These are phyloP conservation scores for Ephialtes manifestator DNA, from an alignment of 2,888 invertebrate species.

Conservation along the genomic window DNA sequence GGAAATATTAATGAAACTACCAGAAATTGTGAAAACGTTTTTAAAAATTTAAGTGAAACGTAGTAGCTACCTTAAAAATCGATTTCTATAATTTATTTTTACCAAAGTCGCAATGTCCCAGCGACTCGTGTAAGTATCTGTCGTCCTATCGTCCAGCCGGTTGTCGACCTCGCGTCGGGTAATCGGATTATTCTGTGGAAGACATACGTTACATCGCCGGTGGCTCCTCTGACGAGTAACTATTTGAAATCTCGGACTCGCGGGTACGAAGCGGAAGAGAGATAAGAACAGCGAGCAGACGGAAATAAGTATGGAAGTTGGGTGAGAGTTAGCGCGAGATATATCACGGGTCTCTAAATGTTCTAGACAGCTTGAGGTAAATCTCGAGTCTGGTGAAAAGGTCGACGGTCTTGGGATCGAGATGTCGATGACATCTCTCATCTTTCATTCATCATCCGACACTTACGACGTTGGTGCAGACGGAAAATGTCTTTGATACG, in stretches of 20 bases:
- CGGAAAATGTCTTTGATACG: not conserved
- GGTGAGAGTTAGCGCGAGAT: not conserved
- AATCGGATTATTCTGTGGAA: not conserved
- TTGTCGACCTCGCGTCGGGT: not conserved
- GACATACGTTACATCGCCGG: not conserved
- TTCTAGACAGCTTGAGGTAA: slow-evolving; percentile 56
- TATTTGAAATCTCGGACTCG: slow-evolving; percentile 5
- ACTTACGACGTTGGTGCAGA: not conserved
- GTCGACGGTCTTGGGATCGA: slow-evolving; percentile 46
- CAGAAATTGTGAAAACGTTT: too few species aligned
- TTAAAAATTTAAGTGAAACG: too few species aligned
- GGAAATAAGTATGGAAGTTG: slow-evolving; percentile 7
- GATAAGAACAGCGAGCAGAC: slow-evolving; percentile 11
- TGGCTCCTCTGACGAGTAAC: not conserved
- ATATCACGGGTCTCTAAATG: slow-evolving; percentile 39
- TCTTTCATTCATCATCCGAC: slow-evolving; percentile 16
- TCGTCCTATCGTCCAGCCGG: not conserved
- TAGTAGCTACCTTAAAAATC: too few species aligned
- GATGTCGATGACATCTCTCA: slow-evolving; percentile 59
- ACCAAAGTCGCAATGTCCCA: too few species aligned
- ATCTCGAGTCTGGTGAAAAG: slow-evolving; percentile 45
- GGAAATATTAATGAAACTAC: too few species aligned
- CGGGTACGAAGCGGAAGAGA: not conserved
- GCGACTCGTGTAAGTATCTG: not conserved
- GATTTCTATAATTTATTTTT: too few species aligned